Evolutionary conservation across 1,140 invertebrate species (phyloP).

Genomic region (Augochlora pura): DNA sequence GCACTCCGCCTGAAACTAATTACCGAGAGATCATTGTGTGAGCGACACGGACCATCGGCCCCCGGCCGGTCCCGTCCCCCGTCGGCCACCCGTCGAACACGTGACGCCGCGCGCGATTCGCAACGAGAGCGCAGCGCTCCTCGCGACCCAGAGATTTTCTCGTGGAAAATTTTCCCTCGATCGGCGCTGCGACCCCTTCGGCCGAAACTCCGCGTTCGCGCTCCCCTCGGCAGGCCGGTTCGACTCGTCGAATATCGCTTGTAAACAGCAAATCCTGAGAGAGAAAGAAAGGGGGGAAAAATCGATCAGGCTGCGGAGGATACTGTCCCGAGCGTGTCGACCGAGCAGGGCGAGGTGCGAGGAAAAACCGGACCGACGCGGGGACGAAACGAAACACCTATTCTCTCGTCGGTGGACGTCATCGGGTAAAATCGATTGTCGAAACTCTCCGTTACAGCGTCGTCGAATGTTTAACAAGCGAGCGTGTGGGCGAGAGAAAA

Average conservation of each 20-base stretch:
- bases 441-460: too few species aligned
- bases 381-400: background rate
- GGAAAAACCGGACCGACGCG: background rate
- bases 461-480: too few species aligned
- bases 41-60: slow-evolving; percentile 19
- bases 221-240: background rate
- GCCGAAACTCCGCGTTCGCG: too few species aligned
- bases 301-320: background rate
- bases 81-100: slow-evolving; percentile 3
- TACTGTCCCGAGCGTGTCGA: too few species aligned
- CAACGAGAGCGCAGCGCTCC: background rate
- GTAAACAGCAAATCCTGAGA: background rate
- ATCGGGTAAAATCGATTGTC: too few species aligned
- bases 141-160: background rate
- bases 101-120: background rate
- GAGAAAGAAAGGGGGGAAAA: background rate
- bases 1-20: slow-evolving; percentile 77
- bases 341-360: background rate
- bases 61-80: background rate
- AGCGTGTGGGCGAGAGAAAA: too few species aligned
- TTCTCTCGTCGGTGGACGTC: too few species aligned
- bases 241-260: background rate
- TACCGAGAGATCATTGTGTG: slow-evolving; percentile 47
- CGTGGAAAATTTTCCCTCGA: background rate
- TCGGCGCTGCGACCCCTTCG: too few species aligned